A percentile compares a stretch with the other conserved stretches of the same genome.
phyloP scores from a whole-genome alignment of 2,888 invertebrate species.

The Nymphalis c-album region DNA sequence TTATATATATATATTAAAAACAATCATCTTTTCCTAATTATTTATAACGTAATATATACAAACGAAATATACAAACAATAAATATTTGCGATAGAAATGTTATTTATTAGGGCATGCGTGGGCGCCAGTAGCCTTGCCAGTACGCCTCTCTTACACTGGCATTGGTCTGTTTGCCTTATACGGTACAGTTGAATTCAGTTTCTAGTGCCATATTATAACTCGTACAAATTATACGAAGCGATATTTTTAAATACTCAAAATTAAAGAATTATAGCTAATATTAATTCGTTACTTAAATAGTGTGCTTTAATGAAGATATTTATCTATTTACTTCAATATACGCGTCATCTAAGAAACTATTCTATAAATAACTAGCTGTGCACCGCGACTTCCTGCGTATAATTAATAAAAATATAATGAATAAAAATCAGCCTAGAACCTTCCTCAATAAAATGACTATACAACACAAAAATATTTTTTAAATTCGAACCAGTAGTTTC shows the following conservation, averaged over 20 bases:
- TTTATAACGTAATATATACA: constrained; percentile 7
- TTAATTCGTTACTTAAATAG: too few relatives aligned
- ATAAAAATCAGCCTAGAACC: too few relatives aligned
- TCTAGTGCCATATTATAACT: constrained; percentile 18
- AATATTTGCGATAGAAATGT: constrained; percentile 30
- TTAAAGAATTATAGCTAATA: background rate
- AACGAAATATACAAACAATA: constrained; percentile 12
- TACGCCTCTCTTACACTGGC: constrained; percentile 50
- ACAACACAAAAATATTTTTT: too few relatives aligned
- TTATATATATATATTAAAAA: background rate
- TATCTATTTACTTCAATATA: too few relatives aligned
- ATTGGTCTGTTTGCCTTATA: constrained; percentile 61
- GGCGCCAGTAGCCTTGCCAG: constrained; percentile 65
- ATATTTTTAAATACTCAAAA: background rate
- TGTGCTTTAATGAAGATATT: too few relatives aligned
- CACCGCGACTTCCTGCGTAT: too few relatives aligned
- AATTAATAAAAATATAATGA: too few relatives aligned
- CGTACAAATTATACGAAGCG: constrained; percentile 6
- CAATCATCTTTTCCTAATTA: too few relatives aligned
- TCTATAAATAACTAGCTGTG: too few relatives aligned
- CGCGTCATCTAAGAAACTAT: too few relatives aligned
- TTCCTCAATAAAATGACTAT: too few relatives aligned
- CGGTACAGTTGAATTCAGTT: constrained; percentile 43
- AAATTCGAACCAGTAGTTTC: too few relatives aligned
- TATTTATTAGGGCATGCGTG: constrained; percentile 52